Evolutionary conservation across 2,797 vertebrate species (phyloP), one percentile per base, ranked within the genome.

Genomic region (Chrysocyon brachyurus): DNA sequence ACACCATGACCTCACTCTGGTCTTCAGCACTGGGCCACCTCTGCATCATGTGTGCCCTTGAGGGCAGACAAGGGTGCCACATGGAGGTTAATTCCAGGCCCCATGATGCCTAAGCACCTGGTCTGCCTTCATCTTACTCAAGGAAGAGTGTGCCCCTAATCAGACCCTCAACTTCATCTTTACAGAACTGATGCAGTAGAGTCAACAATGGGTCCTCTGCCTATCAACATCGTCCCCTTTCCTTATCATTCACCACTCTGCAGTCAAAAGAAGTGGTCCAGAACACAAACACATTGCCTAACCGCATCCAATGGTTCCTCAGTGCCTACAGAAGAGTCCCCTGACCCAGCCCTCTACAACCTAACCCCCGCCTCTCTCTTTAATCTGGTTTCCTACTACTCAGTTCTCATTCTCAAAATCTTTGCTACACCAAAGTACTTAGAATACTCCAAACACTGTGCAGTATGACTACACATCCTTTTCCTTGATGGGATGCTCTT

Each of bases 1-100:
- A 96, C 0, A 68, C 90, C 0, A 81, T 94, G 97, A 98, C 91
- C 96, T 98, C 96, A 98, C 91, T 49, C 0, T 96, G 96, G 95
- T 97, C 98, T 98, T 97, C 97, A 96, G 92, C 97, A 75, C 85
- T 33, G 87, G 94, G 78, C 86, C 63, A 64, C 40, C 2, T 9
- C 14, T 16, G 12, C 12, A 21, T 46, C 4, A 28, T 1, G 5
- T 0, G 5, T 28, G 2, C 9, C 5, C n/a, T 36, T 16, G 8
- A 70, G 78, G 79, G 66, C 33, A 66, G 72, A 68, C 46, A 75
- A 31, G 28, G 33, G 49, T 22, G 24, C 11, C 52, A 15, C 17
- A 1, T 21, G 22, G 59, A 22, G 40, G 22, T 9, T 9, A 72
- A 54, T 4, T 31, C 22, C 21, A 75, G 40, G 5, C 19, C 16